Conservation (phyloP, 2,797 vertebrate genomes). For the Intellagama lesueurii region DNA sequence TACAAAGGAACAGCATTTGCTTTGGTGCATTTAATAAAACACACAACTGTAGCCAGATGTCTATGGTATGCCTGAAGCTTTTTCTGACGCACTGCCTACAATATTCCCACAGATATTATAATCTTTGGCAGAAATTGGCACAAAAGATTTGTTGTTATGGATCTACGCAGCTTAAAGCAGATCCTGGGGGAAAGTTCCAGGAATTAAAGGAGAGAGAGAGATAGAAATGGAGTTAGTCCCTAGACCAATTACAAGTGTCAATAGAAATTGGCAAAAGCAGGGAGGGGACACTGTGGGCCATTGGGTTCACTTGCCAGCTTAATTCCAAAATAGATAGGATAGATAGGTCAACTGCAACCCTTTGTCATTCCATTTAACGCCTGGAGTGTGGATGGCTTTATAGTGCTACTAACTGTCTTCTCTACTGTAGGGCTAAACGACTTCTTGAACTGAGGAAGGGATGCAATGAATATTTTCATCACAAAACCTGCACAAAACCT, state of each 20-base stretch:
- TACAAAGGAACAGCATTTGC: slow-evolving; percentile 53
- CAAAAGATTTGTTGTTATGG: slow-evolving; percentile 26
- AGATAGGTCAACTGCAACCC: slow-evolving; percentile 3
- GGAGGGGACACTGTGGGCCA: slow-evolving; percentile 15
- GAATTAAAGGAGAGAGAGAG: slow-evolving; percentile 30
- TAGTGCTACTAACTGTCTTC: neutral
- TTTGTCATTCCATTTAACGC: slow-evolving; percentile 14
- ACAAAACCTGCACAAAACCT: neutral
- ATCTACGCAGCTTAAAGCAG: neutral
- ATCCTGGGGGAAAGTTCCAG: slow-evolving; percentile 20
- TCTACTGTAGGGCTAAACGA: slow-evolving; percentile 17
- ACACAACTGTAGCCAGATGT: slow-evolving; percentile 64
- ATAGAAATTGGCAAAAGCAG: slow-evolving; percentile 10
- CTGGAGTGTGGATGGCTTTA: slow-evolving; percentile 3
- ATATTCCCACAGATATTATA: slow-evolving; percentile 60
- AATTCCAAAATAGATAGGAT: slow-evolving; percentile 19
- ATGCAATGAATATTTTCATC: neutral
- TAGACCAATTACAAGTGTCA: slow-evolving; percentile 49
- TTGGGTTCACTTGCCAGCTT: slow-evolving; percentile 36
- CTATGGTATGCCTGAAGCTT: slow-evolving; percentile 57
- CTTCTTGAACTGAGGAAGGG: slow-evolving; percentile 31
- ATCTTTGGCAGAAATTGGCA: slow-evolving; percentile 4
- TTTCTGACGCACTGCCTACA: slow-evolving; percentile 62
- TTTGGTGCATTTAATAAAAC: slow-evolving; percentile 71
- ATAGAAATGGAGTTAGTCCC: slow-evolving; percentile 1